phyloP scores from a whole-genome alignment of 2,113 vertebrate species.

The human region GRCh38 chr12:82109001-82109500 shows the following conservation, averaged over 20 bases:
- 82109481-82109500: constrained; percentile 17
- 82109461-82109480: not conserved
- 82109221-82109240: not conserved
- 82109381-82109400: not conserved
- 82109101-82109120: not conserved
- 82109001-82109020: not conserved
- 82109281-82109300: not conserved
- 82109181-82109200: too few species aligned
- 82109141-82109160: not conserved
- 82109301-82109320: not conserved
- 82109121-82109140: not conserved
- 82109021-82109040: not conserved
- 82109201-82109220: too few species aligned
- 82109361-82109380: not conserved
- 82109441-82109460: not conserved
- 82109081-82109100: not conserved
- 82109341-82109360: not conserved
- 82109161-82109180: too few species aligned
- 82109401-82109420: not conserved
- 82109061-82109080: not conserved
- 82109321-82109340: not conserved
- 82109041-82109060: not conserved
- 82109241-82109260: not conserved
- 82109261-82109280: constrained; percentile 20
- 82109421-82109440: not conserved